phyloP scores from a whole-genome alignment of 2,113 vertebrate genomes.

The Morone saxatilis region DNA sequence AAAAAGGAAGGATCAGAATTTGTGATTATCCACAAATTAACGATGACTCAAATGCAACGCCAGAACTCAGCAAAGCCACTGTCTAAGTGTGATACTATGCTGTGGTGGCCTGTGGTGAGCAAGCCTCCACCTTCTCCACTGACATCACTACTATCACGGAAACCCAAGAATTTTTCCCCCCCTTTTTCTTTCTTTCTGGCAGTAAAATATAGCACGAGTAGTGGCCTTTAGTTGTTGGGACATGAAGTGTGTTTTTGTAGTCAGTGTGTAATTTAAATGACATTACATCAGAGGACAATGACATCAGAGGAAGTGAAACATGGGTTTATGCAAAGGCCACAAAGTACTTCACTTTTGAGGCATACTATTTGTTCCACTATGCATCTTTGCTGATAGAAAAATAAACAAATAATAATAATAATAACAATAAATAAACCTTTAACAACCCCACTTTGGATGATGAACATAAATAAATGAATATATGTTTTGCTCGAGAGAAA shows the following conservation, averaged over 20 bases:
- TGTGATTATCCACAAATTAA: background rate
- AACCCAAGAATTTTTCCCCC: constrained; percentile 41
- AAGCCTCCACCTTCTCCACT: constrained; percentile 46
- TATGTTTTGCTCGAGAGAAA: background rate
- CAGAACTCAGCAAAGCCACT: background rate
- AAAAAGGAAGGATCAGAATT: background rate
- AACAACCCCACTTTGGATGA: background rate
- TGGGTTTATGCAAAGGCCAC: background rate
- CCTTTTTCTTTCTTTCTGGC: constrained; percentile 8
- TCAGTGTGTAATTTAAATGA: constrained; percentile 8
- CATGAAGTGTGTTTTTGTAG: background rate
- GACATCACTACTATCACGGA: constrained; percentile 59
- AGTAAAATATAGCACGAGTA: background rate
- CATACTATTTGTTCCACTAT: background rate
- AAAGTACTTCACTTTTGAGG: background rate
- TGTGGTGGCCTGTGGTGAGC: constrained; percentile 54
- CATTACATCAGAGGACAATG: background rate
- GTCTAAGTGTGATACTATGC: background rate
- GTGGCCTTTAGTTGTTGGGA: constrained; percentile 12
- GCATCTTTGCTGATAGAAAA: background rate
- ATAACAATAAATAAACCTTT: background rate
- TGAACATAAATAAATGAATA: background rate
- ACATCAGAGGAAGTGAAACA: constrained; percentile 1
- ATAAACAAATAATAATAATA: background rate
- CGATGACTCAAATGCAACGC: background rate